Evolutionary conservation across 2,888 invertebrate species (phyloP), one percentile per base, ranked within the genome.

Genomic region (Pterostichus madidus): DNA sequence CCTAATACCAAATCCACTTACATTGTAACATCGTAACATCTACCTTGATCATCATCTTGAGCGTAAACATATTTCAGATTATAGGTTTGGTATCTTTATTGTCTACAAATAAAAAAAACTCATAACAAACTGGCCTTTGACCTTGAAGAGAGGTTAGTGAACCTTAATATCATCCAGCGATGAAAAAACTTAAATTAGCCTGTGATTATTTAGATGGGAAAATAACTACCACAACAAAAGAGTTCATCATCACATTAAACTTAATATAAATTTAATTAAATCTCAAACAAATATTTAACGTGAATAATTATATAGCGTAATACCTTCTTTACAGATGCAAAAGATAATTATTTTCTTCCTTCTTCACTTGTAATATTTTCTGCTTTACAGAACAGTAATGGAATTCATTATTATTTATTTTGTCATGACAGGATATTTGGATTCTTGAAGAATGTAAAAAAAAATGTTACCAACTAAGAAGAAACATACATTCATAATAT

Each of bases 131-230:
- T 75, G 81, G 81, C 81, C 81, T 81, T 75, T 81, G 75, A 81
- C 81, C 81, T 81, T 81, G 81, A 56, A 13, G 15, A 11, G 68
- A 81, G 81, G 75, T 81, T 46, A 75, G 46, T 75, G 80, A 75
- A 39, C 81, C 75, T 15, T 59, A 81, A 81, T 81, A 64, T 75
- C 35, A 31, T 52, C 39, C 75, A 56, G 61, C 15, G 81, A 61
- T 81, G 81, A 81, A 81, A 81, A 81, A 81, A 81, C 71, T 46
- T 81, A 81, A 56, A 53, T 71, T 64, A 68, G 79, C 68, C 73
- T 81, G 75, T 81, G 56, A 81, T 81, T 81, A 81, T 81, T 81
- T 75, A 81, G 81, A 81, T 81, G 81, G 46, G 81, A 81, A 81
- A 75, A 81, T 81, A 81, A 81, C 81, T 15, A 75, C 73, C 81